Evolutionary conservation across 2,888 invertebrate species (phyloP).

Genomic region (Drosophila diplacantha): DNA sequence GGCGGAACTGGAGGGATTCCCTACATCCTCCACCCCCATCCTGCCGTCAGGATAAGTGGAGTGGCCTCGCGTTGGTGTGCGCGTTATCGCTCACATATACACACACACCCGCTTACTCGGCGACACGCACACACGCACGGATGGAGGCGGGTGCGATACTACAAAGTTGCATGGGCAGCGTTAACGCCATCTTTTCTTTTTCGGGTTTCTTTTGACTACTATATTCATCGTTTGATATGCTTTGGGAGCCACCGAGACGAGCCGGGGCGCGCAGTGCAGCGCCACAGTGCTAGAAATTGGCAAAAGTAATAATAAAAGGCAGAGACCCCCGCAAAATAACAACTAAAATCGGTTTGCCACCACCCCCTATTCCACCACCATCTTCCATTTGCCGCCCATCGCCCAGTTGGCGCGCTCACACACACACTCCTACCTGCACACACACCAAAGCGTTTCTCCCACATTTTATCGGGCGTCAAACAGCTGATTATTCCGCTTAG

Average conservation of each 20-base stretch:
- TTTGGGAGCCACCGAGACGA: conserved; percentile 51
- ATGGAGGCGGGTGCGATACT: conserved; percentile 41
- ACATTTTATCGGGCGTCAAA: conserved; percentile 30
- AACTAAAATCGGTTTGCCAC: conserved; percentile 56
- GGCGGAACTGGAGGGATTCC: conserved; percentile 3
- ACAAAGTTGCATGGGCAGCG: conserved; percentile 70
- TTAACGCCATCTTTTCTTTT: conserved; percentile 72
- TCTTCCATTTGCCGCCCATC: conserved; percentile 39
- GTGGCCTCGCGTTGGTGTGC: conserved; percentile 8
- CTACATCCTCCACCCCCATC: conserved; percentile 1
- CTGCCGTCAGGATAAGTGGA: conserved; percentile 5
- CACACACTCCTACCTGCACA: conserved; percentile 25
- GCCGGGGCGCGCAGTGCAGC: conserved; percentile 32
- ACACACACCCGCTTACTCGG: conserved; percentile 9
- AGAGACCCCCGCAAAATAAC: conserved; percentile 46
- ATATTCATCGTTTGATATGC: conserved; percentile 68
- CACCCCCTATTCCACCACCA: conserved; percentile 39
- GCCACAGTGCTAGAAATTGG: conserved; percentile 52
- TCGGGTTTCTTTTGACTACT: conserved; percentile 67
- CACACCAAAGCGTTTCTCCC: conserved; percentile 14
- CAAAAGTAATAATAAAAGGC: conserved; percentile 50
- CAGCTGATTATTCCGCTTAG: conserved; percentile 33
- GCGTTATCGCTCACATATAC: not conserved
- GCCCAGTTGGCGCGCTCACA: conserved; percentile 62
- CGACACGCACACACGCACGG: conserved; percentile 17